These are phyloP conservation scores for Epicampocera succincta DNA, from an alignment of 2,888 invertebrate genomes.

Conservation along the genomic window DNA sequence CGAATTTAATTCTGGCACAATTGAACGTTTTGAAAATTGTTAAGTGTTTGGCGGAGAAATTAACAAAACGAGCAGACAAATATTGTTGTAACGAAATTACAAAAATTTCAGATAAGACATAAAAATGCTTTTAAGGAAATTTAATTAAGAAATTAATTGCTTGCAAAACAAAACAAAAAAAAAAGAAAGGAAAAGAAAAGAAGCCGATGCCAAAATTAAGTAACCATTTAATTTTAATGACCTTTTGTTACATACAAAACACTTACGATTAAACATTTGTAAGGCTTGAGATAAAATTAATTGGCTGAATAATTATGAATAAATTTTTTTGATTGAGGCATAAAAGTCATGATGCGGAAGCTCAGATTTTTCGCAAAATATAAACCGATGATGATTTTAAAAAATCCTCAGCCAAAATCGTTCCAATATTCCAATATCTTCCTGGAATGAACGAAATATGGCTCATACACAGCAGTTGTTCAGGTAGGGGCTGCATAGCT, in stretches of 20 bases:
- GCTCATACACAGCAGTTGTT: too few species aligned
- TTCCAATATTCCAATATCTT: too few species aligned
- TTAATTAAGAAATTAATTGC: constrained; percentile 12
- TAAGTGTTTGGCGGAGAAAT: constrained; percentile 16
- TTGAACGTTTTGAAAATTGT: constrained; percentile 3
- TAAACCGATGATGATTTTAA: too few species aligned
- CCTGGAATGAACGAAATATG: too few species aligned
- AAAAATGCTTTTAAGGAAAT: background rate
- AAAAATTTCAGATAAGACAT: constrained; percentile 29
- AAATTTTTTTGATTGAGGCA: too few species aligned
- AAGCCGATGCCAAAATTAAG: background rate
- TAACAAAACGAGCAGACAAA: background rate
- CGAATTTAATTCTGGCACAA: constrained; percentile 38
- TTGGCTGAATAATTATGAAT: too few species aligned
- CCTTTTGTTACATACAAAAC: background rate
- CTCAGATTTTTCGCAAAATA: too few species aligned
- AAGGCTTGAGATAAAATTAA: constrained; percentile 2
- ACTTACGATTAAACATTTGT: background rate
- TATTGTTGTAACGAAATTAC: too few species aligned
- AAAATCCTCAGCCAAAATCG: too few species aligned
- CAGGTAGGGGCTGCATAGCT: too few species aligned
- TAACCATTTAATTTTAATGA: constrained; percentile 1
- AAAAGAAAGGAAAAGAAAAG: background rate
- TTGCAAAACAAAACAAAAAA: background rate
- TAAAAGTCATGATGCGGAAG: too few species aligned